Evolutionary conservation across 2,888 invertebrate genomes (phyloP).

Genomic region (Pseudeuparius sepicola): DNA sequence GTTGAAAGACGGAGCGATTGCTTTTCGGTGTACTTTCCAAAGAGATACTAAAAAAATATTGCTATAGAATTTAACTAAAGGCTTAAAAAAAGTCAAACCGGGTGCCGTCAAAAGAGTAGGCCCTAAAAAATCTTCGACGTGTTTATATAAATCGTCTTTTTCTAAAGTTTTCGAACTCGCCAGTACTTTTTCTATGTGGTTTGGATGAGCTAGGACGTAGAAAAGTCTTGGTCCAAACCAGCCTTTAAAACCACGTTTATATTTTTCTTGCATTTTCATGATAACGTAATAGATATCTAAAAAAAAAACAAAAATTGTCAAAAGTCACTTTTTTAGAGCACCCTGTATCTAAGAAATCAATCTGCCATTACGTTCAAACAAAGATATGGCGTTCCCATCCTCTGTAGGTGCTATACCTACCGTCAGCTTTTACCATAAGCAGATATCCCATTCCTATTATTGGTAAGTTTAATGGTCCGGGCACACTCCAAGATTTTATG

Average conservation of each 20-base stretch:
- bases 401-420: too few species aligned
- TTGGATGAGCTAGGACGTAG: constrained; percentile 9
- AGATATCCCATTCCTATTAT: too few species aligned
- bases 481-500: too few species aligned
- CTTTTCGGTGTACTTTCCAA: constrained; percentile 50
- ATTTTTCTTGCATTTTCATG: constrained; percentile 10
- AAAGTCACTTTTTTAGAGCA: too few species aligned
- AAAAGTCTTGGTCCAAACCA: constrained; percentile 14
- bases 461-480: too few species aligned
- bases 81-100: background rate
- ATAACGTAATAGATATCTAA: too few species aligned
- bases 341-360: too few species aligned
- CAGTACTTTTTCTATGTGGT: constrained; percentile 14
- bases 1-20: constrained; percentile 54
- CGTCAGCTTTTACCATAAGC: too few species aligned
- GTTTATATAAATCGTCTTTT: constrained; percentile 12
- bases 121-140: constrained; percentile 10
- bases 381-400: too few species aligned
- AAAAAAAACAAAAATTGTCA: too few species aligned
- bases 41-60: constrained; percentile 39
- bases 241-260: constrained; percentile 9
- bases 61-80: background rate
- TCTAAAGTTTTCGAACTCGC: constrained; percentile 6
- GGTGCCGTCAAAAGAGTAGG: constrained; percentile 9
- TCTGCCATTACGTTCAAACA: too few species aligned